Evolutionary conservation across 2,888 invertebrate species (phyloP).

Genomic region (Helicoverpa assulta): DNA sequence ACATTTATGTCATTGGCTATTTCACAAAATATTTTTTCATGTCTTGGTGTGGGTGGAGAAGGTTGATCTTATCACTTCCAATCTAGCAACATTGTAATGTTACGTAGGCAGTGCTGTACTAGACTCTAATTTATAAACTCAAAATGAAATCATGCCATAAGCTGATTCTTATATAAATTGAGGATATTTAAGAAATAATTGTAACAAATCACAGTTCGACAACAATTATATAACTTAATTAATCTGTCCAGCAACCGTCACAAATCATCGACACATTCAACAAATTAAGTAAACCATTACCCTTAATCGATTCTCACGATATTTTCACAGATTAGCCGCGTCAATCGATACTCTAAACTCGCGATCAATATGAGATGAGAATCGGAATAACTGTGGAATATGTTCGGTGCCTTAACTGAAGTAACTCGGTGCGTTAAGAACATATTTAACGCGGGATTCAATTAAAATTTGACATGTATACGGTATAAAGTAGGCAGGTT

Average conservation of each 20-base stretch:
- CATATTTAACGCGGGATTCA: conserved; percentile 81
- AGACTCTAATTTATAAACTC: no score
- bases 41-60: no score
- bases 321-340: conserved; percentile 27
- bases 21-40: not conserved
- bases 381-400: conserved; percentile 37
- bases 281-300: conserved; percentile 44
- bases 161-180: not conserved
- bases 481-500: conserved; percentile 67
- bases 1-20: not conserved
- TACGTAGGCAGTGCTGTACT: no score
- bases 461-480: conserved; percentile 84
- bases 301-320: conserved; percentile 57
- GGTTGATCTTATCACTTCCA: not conserved
- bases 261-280: conserved; percentile 11
- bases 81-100: no score
- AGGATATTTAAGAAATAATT: not conserved
- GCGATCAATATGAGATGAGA: conserved; percentile 46
- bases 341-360: conserved; percentile 31
- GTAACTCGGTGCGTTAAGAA: conserved; percentile 70
- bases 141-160: not conserved
- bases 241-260: not conserved
- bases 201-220: not conserved
- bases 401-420: conserved; percentile 45
- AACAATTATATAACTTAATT: not conserved